phyloP scores from a whole-genome alignment of 2,797 vertebrate species.

The Rhynchonycteris naso region DNA sequence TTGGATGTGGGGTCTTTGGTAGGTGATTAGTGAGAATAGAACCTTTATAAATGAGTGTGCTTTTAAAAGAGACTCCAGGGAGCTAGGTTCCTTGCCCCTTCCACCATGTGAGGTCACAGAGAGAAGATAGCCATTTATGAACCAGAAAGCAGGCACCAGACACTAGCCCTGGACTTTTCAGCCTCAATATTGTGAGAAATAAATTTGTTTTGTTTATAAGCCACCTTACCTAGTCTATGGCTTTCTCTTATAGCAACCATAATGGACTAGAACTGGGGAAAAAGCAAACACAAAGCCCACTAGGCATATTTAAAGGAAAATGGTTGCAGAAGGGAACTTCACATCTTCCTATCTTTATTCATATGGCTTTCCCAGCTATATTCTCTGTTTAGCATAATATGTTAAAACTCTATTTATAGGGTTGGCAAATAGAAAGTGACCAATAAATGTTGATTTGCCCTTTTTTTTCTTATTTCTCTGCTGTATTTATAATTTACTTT shows the following conservation, averaged over 20 bases:
- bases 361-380: not conserved
- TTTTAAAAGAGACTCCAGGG: not conserved
- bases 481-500: not conserved
- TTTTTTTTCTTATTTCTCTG: not conserved
- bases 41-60: not conserved
- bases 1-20: not conserved
- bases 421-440: not conserved
- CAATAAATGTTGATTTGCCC: not conserved
- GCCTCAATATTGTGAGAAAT: not conserved
- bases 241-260: not conserved
- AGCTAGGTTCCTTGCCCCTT: not conserved
- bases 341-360: not conserved
- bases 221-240: not conserved
- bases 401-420: not conserved
- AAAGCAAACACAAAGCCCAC: not conserved
- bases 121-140: not conserved
- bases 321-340: not conserved
- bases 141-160: not conserved
- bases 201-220: not conserved
- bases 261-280: not conserved
- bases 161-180: not conserved
- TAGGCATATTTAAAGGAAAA: not conserved
- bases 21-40: not conserved
- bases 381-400: not conserved
- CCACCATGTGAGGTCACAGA: not conserved